Base-by-base conservation (phyloP, 37 sponge, comb jelly and placozoan genomes). In the Petrosia ficiformis region DNA sequence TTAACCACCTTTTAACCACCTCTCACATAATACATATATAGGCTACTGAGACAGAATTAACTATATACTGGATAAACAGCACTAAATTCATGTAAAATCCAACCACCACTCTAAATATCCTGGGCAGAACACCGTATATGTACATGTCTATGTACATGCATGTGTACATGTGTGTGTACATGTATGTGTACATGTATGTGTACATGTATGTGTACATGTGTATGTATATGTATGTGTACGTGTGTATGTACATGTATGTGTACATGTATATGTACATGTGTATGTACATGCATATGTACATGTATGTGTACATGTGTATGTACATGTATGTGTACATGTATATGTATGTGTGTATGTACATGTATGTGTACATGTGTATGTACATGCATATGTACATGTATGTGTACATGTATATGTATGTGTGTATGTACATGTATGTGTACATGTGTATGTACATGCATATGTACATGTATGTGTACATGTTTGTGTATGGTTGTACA, bases 251-350 rank as follows among this genome's bases (percentile, higher is more conserved):
- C 29, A 71, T 36, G 39, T 3, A 36, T 67, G 24, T 67, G n/a
- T n/a, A n/a, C n/a, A n/a, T n/a, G n/a, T n/a, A n/a, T n/a, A n/a
- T n/a, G n/a, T n/a, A n/a, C n/a, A n/a, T n/a, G n/a, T n/a, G n/a
- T n/a, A n/a, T n/a, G n/a, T n/a, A n/a, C n/a, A n/a, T n/a, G n/a
- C 73, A 72, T 4, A 66, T 82, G 82, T 81, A 43, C 25, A 42
- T 19, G 25, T 3, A 30, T 33, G 14, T 40, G 26, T 43, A 71
- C 26, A 43, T 25, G 3, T 3, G 33, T 67, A 32, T 67, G 82
- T 81, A 43, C 25, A 42, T 19, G 25, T 3, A 30, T 33, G 14
- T 40, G 26, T 43, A 71, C 26, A 43, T 25, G 3, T 43, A 71
- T 36, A n/a, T n/a, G n/a, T n/a, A n/a, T n/a, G n/a, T n/a, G 39